A percentile compares a stretch with the other conserved stretches of the same genome.
phyloP scores from a whole-genome alignment of 30 jellyfish, hydroid and myxozoan species.

The Hydractinia symbiolongicarpus region DNA sequence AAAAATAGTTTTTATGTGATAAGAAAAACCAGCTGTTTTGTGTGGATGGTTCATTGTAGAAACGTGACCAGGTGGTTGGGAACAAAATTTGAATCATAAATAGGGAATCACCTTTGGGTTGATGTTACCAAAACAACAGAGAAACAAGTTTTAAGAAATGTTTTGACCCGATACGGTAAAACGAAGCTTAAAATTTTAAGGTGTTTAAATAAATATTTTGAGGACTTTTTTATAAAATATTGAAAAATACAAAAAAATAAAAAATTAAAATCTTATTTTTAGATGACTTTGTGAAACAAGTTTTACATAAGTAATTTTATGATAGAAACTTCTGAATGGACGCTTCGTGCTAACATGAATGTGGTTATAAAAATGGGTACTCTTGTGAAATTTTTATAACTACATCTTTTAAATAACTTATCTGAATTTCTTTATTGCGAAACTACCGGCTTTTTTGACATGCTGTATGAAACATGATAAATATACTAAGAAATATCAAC shows the following conservation, averaged over 20 bases:
- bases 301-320: neutral
- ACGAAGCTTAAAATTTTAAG: too few relatives aligned
- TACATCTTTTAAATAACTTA: neutral
- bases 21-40: too few relatives aligned
- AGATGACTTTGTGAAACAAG: neutral
- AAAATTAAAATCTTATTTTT: neutral
- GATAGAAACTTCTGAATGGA: neutral
- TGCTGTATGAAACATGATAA: neutral
- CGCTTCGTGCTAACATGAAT: slow-evolving; percentile 6
- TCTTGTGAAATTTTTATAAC: slow-evolving; percentile 11
- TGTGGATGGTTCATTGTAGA: too few relatives aligned
- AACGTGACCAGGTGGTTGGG: too few relatives aligned
- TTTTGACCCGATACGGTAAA: too few relatives aligned
- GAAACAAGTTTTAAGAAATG: too few relatives aligned
- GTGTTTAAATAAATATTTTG: too few relatives aligned
- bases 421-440: neutral
- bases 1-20: too few relatives aligned
- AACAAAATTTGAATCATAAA: too few relatives aligned
- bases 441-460: slow-evolving; percentile 12
- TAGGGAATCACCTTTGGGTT: too few relatives aligned
- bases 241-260: neutral
- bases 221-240: neutral
- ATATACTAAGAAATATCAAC: neutral
- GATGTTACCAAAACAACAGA: too few relatives aligned
- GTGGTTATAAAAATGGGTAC: neutral